These are phyloP conservation scores for Leptinotarsa juncta DNA, from an alignment of 2,888 invertebrate genomes.

Conservation along the genomic window DNA sequence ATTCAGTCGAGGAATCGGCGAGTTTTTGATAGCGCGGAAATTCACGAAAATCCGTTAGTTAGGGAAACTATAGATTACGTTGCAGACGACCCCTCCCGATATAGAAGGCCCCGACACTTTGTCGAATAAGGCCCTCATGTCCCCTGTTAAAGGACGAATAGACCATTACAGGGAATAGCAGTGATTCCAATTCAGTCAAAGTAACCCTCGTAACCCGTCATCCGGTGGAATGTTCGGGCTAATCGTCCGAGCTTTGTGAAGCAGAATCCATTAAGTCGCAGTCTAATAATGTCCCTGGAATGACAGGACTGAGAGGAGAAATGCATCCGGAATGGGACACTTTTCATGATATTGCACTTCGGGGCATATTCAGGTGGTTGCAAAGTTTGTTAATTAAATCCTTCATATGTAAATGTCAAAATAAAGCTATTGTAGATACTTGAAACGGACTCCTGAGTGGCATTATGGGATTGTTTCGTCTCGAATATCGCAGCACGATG, in stretches of 20 bases:
- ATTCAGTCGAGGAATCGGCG: too few relatives aligned
- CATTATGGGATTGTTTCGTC: not conserved
- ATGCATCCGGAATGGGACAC: conserved; percentile 25
- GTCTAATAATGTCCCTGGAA: conserved; percentile 28
- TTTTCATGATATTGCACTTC: conserved; percentile 26
- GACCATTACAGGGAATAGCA: not conserved
- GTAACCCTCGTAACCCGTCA: conserved; percentile 10
- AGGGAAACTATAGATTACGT: too few relatives aligned
- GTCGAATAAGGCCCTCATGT: too few relatives aligned
- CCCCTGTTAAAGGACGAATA: too few relatives aligned
- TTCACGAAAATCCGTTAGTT: too few relatives aligned
- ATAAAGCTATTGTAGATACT: conserved; percentile 9
- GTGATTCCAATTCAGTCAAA: not conserved
- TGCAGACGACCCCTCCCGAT: too few relatives aligned
- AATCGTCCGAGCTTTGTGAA: conserved; percentile 20
- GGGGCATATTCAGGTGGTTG: conserved; percentile 29
- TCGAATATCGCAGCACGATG: not conserved
- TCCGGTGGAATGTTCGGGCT: conserved; percentile 12
- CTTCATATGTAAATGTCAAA: conserved; percentile 35
- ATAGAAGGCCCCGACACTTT: too few relatives aligned
- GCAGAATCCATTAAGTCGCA: conserved; percentile 28
- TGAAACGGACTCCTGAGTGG: not conserved
- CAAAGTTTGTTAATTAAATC: conserved; percentile 33
- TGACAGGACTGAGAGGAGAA: conserved; percentile 25
- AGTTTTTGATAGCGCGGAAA: too few relatives aligned